Evolutionary conservation across 1,140 invertebrate genomes (phyloP).

Genomic region (Samia ricini): DNA sequence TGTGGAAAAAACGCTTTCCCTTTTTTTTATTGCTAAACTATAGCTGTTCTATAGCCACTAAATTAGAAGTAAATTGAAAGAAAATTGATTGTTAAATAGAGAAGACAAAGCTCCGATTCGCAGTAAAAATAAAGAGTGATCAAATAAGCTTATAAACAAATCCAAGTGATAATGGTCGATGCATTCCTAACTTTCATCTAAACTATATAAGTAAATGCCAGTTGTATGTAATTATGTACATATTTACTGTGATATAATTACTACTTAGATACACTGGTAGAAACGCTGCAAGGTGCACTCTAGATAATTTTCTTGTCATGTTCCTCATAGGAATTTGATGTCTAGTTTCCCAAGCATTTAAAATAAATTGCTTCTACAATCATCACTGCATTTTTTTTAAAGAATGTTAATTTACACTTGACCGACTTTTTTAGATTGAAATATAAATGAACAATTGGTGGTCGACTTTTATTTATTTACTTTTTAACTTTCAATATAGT

Average conservation of each 20-base stretch:
- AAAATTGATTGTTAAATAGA: too few species aligned
- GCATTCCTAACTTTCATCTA: slow-evolving; percentile 1
- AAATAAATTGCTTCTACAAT: slow-evolving; percentile 5
- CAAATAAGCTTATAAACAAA: neutral
- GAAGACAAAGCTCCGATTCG: too few species aligned
- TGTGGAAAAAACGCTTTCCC: too few species aligned
- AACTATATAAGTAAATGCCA: slow-evolving; percentile 11
- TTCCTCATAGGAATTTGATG: slow-evolving; percentile 25
- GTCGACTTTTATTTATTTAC: too few species aligned
- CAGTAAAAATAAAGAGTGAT: neutral
- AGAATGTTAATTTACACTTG: neutral
- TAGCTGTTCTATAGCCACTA: too few species aligned
- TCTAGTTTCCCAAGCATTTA: slow-evolving; percentile 18
- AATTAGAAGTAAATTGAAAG: too few species aligned
- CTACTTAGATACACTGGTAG: neutral
- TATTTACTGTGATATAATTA: slow-evolving; percentile 11
- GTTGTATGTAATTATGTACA: neutral
- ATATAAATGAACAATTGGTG: neutral
- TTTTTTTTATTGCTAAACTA: too few species aligned
- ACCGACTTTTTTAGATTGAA: neutral
- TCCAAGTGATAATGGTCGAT: neutral
- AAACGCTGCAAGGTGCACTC: slow-evolving; percentile 17
- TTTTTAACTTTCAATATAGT: too few species aligned
- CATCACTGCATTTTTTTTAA: neutral
- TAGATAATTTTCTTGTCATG: slow-evolving; percentile 25